Evolutionary conservation across 2,797 vertebrate genomes (phyloP).

Genomic region (Tachyglossus aculeatus): DNA sequence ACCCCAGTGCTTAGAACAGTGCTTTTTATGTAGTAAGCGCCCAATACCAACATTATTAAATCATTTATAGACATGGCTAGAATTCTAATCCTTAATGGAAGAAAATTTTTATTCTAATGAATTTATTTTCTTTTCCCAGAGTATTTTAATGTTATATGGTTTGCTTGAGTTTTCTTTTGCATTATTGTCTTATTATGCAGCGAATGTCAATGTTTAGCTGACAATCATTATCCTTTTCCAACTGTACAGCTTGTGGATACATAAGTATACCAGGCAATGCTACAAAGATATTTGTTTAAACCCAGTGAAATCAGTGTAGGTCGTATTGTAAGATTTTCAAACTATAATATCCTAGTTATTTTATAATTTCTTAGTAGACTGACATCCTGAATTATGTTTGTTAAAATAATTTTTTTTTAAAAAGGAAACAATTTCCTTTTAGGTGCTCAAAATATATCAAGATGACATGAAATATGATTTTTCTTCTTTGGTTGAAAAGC

Average conservation of each 20-base stretch:
- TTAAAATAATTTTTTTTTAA: neutral
- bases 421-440: constrained; percentile 10
- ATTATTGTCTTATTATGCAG: constrained; percentile 54
- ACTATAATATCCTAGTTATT: constrained; percentile 28
- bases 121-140: constrained; percentile 3
- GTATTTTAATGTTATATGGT: constrained; percentile 12
- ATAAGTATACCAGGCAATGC: constrained; percentile 49
- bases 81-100: neutral
- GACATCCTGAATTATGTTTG: neutral
- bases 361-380: constrained; percentile 2
- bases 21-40: too few relatives aligned
- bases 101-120: neutral
- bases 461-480: neutral
- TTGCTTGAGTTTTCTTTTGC: constrained; percentile 13
- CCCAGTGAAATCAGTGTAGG: constrained; percentile 2
- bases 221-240: constrained; percentile 54
- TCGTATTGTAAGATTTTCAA: constrained; percentile 29
- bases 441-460: constrained; percentile 3
- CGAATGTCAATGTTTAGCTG: constrained; percentile 58
- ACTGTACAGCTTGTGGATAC: constrained; percentile 45
- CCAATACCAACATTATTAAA: too few relatives aligned
- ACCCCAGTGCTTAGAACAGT: too few relatives aligned
- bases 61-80: neutral
- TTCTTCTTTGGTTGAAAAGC: constrained; percentile 3
- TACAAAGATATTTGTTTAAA: constrained; percentile 19